These are phyloP conservation scores for Eublepharis macularius DNA, from an alignment of 2,113 vertebrate genomes.

Conservation along the genomic window DNA sequence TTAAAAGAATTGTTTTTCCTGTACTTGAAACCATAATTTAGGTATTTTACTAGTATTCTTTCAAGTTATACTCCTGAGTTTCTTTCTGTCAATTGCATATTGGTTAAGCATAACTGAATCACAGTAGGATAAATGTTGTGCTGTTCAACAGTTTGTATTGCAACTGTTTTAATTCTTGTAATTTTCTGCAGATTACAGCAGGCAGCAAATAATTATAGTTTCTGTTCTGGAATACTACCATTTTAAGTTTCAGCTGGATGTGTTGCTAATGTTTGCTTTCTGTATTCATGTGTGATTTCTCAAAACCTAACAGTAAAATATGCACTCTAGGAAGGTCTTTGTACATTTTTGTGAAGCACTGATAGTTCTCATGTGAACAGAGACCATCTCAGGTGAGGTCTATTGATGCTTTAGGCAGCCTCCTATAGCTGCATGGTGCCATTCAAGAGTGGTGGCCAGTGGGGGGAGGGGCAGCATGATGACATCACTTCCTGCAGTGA, in stretches of 20 bases:
- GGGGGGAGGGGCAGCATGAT: no score
- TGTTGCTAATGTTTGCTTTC: constrained; percentile 35
- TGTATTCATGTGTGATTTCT: constrained; percentile 2
- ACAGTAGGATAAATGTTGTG: background rate
- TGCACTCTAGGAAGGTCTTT: constrained; percentile 31
- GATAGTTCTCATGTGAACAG: no score
- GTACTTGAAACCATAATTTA: background rate
- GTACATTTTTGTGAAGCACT: constrained; percentile 36
- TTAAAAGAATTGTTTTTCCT: background rate
- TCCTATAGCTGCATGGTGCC: no score
- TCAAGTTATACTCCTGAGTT: background rate
- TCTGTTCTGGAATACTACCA: constrained; percentile 46
- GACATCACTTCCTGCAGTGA: no score
- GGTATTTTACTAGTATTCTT: constrained; percentile 3
- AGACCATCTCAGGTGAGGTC: constrained; percentile 7
- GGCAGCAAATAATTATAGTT: constrained; percentile 46
- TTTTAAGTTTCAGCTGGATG: constrained; percentile 36
- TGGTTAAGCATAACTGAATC: constrained; percentile 20
- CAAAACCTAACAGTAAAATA: constrained; percentile 23
- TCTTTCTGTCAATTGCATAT: accelerated
- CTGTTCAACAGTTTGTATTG: constrained; percentile 16
- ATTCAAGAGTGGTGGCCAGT: no score
- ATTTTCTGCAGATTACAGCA: constrained; percentile 51
- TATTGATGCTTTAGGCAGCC: no score
- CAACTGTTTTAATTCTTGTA: constrained; percentile 29